These are phyloP conservation scores for Cydia strobilella DNA, from an alignment of 1,140 invertebrate species.

Conservation along the genomic window DNA sequence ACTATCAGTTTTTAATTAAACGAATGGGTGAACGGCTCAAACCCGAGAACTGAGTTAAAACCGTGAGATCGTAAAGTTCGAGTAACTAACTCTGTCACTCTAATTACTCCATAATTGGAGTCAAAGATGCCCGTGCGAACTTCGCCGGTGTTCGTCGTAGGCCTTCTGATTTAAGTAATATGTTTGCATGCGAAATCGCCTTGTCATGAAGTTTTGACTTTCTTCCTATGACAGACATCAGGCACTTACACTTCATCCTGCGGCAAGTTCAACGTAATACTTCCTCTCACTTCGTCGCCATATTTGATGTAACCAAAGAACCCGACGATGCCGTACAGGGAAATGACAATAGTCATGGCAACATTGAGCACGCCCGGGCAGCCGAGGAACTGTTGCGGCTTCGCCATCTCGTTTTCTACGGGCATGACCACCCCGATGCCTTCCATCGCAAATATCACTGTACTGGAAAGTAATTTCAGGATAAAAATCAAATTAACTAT, in stretches of 20 bases:
- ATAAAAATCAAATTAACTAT: too few relatives aligned
- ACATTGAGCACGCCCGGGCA: slow-evolving; percentile 90
- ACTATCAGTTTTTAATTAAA: too few relatives aligned
- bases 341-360: slow-evolving; percentile 88
- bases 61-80: too few relatives aligned
- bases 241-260: slow-evolving; percentile 81
- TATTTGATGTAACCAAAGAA: slow-evolving; percentile 92
- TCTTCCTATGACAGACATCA: background rate
- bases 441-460: slow-evolving; percentile 90
- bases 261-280: slow-evolving; percentile 87
- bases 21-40: too few relatives aligned
- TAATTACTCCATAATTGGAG: too few relatives aligned
- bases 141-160: too few relatives aligned
- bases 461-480: slow-evolving; percentile 70
- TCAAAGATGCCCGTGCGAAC: too few relatives aligned
- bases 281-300: slow-evolving; percentile 83
- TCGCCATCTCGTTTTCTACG: slow-evolving; percentile 92
- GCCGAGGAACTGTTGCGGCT: slow-evolving; percentile 88
- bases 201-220: too few relatives aligned
- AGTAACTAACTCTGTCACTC: too few relatives aligned
- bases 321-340: slow-evolving; percentile 88
- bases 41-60: too few relatives aligned
- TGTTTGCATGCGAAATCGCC: too few relatives aligned
- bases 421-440: slow-evolving; percentile 91
- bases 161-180: too few relatives aligned